A percentile compares a stretch with the other conserved stretches of the same genome.
Evolutionary conservation across 2,888 invertebrate species (phyloP).

Genomic region (Mesorhabditis sp.): DNA sequence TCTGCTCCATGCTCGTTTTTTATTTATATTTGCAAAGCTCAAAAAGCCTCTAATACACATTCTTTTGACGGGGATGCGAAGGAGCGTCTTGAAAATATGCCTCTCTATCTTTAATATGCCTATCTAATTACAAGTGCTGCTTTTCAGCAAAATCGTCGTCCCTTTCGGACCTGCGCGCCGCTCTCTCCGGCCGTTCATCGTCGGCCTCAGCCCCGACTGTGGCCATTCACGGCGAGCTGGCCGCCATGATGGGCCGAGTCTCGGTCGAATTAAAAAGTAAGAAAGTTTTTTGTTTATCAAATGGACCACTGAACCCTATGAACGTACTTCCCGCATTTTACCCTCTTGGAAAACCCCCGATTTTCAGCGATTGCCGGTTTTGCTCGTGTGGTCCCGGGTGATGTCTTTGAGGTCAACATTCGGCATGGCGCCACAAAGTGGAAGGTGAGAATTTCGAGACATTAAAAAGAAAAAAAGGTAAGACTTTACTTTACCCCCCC

Average conservation of each 20-base stretch:
- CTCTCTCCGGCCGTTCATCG: slow-evolving; percentile 18
- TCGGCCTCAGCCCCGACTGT: slow-evolving; percentile 17
- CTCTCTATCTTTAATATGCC: too few relatives aligned
- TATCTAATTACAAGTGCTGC: neutral
- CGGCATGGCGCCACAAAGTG: slow-evolving; percentile 66
- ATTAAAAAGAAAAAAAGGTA: too few relatives aligned
- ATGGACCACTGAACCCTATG: neutral
- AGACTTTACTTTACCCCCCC: too few relatives aligned
- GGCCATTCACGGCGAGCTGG: slow-evolving; percentile 44
- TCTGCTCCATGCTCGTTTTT: too few relatives aligned
- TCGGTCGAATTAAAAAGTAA: slow-evolving; percentile 50
- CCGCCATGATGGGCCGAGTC: slow-evolving; percentile 49
- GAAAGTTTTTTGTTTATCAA: neutral
- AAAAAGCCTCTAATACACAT: too few relatives aligned
- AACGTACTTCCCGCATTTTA: neutral
- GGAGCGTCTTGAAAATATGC: too few relatives aligned
- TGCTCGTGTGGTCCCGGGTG: slow-evolving; percentile 66
- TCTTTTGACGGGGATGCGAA: too few relatives aligned
- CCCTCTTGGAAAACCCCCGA: neutral
- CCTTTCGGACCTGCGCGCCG: slow-evolving; percentile 36
- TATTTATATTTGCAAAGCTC: too few relatives aligned
- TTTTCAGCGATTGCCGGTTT: slow-evolving; percentile 65
- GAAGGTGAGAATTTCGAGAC: slow-evolving; percentile 58
- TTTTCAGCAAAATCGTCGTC: slow-evolving; percentile 35
- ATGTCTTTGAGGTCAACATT: slow-evolving; percentile 66